Evolutionary conservation across 2,888 invertebrate genomes (phyloP).

Genomic region (Zelleria hepariella): DNA sequence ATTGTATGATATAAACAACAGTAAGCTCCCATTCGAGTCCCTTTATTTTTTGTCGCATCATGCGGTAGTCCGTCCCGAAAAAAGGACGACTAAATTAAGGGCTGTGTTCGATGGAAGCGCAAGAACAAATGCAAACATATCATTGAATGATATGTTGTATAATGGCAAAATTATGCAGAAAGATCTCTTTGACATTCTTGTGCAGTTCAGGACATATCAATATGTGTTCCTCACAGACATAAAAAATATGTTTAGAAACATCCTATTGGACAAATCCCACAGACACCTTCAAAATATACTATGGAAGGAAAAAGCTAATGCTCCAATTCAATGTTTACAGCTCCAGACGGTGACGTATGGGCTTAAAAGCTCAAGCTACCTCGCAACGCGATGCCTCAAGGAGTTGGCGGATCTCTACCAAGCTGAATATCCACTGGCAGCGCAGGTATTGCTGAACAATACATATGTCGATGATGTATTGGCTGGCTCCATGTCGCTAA

Average conservation of each 20-base stretch:
- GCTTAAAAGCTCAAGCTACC: not conserved
- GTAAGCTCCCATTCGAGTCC: not conserved
- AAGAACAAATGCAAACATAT: too few relatives aligned
- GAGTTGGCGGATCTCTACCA: not conserved
- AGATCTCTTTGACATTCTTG: too few relatives aligned
- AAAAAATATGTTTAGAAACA: too few relatives aligned
- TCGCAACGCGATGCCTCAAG: not conserved
- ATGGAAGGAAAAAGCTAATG: not conserved
- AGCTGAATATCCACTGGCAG: not conserved
- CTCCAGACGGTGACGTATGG: not conserved
- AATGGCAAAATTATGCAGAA: too few relatives aligned
- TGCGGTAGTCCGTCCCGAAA: too few relatives aligned
- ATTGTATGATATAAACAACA: not conserved
- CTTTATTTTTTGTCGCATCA: not conserved
- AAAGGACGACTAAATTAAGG: too few relatives aligned
- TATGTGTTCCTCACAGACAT: too few relatives aligned
- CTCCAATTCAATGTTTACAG: not conserved
- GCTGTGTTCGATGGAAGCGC: too few relatives aligned
- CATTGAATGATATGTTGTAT: too few relatives aligned
- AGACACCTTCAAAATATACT: not conserved
- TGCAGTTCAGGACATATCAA: too few relatives aligned
- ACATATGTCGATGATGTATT: slow-evolving; percentile 2
- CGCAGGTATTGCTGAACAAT: not conserved
- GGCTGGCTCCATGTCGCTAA: too few relatives aligned
- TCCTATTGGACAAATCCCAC: not conserved